phyloP scores from a whole-genome alignment of 2,797 vertebrate species.

The Eulemur coronatus region DNA sequence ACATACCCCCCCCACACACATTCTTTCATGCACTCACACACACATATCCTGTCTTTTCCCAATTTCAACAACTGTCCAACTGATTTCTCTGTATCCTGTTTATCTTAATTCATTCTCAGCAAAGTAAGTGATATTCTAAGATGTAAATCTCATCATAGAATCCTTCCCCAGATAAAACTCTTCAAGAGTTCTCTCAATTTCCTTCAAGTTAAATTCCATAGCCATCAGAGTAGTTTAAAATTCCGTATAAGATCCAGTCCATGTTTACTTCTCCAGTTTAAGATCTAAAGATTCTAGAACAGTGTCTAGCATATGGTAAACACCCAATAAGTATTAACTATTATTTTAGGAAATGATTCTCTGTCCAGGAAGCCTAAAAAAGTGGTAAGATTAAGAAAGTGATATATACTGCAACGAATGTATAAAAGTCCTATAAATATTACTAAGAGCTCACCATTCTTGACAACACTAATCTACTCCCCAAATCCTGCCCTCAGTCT shows the following conservation, averaged over 20 bases:
- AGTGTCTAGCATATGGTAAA: background rate
- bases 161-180: background rate
- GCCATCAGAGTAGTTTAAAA: background rate
- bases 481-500: background rate
- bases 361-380: background rate
- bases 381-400: background rate
- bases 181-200: background rate
- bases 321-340: background rate
- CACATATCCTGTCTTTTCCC: background rate
- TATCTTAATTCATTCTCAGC: background rate
- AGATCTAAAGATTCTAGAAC: background rate
- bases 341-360: background rate
- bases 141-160: background rate
- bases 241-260: background rate
- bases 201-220: background rate
- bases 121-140: background rate
- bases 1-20: too few species aligned
- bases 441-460: background rate
- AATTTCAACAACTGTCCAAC: background rate
- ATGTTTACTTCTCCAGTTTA: background rate
- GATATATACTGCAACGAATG: background rate
- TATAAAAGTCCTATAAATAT: background rate
- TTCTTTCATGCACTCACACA: background rate
- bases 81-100: background rate
- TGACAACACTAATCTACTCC: background rate